phyloP scores from a whole-genome alignment of 2,888 invertebrate species.

The Andrena camellia region DNA sequence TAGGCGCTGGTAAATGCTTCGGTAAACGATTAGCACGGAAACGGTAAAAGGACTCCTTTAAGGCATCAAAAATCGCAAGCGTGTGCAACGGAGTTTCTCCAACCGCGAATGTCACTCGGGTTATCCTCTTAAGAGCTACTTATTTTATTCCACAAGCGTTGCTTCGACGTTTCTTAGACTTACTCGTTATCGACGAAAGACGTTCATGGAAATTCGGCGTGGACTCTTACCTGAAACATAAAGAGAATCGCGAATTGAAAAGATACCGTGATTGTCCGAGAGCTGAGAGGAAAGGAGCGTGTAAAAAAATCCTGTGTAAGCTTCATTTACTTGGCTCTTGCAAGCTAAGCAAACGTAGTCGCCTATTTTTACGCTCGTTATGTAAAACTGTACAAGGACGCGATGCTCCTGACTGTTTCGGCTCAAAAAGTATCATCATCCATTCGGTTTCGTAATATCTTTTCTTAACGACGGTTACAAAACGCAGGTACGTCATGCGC shows the following conservation, averaged over 20 bases:
- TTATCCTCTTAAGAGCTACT: not conserved
- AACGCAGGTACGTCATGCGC: constrained; percentile 7
- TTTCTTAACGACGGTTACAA: not conserved
- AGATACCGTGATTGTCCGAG: not conserved
- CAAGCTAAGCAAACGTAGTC: constrained; percentile 19
- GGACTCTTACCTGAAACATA: constrained; percentile 55
- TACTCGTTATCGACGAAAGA: constrained; percentile 29
- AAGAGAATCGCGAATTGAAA: constrained; percentile 21
- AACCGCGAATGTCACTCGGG: not conserved
- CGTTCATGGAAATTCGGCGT: not conserved
- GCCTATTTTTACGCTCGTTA: constrained; percentile 27
- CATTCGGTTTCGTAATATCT: constrained; percentile 6
- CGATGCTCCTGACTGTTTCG: not conserved
- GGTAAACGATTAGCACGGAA: constrained; percentile 5
- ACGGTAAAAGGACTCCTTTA: constrained; percentile 22
- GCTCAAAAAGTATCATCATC: not conserved
- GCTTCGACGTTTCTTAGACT: constrained; percentile 5
- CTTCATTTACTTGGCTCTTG: not conserved
- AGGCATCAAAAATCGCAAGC: not conserved
- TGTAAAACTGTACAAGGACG: constrained; percentile 3
- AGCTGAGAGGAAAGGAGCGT: not conserved
- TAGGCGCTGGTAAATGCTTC: constrained; percentile 25
- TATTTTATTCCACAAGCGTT: not conserved
- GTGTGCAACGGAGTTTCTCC: not conserved
- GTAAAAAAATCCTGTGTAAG: not conserved